These are phyloP conservation scores for Scolopax mira DNA, from an alignment of 2,113 vertebrate species.

Conservation along the genomic window DNA sequence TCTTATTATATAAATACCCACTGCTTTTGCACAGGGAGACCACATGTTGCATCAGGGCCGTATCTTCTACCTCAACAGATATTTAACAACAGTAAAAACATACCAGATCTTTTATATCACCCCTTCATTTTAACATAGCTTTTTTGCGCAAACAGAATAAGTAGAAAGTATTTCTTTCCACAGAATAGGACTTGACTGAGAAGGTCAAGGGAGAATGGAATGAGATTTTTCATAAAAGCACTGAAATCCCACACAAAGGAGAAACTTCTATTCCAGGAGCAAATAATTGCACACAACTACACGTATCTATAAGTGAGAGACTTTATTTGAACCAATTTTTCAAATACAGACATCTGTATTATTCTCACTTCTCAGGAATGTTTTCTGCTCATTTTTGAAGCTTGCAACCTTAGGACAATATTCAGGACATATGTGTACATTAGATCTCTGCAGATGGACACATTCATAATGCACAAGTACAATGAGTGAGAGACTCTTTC, in stretches of 20 bases:
- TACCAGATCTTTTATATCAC: background rate
- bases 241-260: background rate
- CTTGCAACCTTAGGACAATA: slow-evolving; percentile 70
- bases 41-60: background rate
- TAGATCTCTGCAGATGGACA: slow-evolving; percentile 70
- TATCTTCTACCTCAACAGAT: background rate
- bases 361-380: slow-evolving; percentile 64
- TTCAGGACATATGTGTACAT: slow-evolving; percentile 69
- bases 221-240: background rate
- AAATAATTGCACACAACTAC: slow-evolving; percentile 50
- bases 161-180: background rate
- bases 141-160: background rate
- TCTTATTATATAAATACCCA: background rate
- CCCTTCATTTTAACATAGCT: background rate
- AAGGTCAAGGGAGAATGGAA: background rate
- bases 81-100: background rate
- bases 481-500: slow-evolving; percentile 70
- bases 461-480: slow-evolving; percentile 69
- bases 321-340: slow-evolving; percentile 68
- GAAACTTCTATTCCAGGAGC: background rate
- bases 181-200: background rate
- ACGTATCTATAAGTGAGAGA: slow-evolving; percentile 42
- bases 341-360: slow-evolving; percentile 68
- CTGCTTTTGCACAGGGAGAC: background rate
- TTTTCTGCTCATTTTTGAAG: slow-evolving; percentile 68